phyloP scores from a whole-genome alignment of 1,140 invertebrate species.

The Zeugodacus cucurbitae region DNA sequence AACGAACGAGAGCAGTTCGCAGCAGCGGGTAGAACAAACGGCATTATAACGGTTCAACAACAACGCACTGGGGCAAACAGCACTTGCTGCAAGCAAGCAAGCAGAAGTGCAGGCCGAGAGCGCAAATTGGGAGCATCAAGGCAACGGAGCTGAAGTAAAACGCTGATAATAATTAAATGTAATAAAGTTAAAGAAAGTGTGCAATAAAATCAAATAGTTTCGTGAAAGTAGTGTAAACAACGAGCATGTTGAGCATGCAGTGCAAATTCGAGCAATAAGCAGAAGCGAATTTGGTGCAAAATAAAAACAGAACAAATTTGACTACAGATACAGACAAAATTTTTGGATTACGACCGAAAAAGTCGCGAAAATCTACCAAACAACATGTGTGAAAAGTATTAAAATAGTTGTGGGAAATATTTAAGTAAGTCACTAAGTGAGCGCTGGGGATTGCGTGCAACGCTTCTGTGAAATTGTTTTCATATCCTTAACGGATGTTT shows the following conservation, averaged over 20 bases:
- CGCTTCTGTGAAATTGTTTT: background rate
- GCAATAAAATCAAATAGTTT: background rate
- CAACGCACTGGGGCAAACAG: slow-evolving; percentile 28
- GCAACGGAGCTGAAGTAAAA: slow-evolving; percentile 1
- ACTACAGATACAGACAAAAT: slow-evolving; percentile 13
- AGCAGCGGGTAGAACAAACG: background rate
- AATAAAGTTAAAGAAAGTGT: background rate
- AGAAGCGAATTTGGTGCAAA: background rate
- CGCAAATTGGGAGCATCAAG: background rate
- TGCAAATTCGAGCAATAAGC: background rate
- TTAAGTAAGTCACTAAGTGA: no score
- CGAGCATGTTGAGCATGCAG: background rate
- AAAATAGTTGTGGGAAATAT: background rate
- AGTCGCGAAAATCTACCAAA: background rate
- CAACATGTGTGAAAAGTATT: background rate
- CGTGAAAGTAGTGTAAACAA: background rate
- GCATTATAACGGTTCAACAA: background rate
- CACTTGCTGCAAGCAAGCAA: slow-evolving; percentile 31
- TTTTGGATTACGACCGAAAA: background rate
- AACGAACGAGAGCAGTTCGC: slow-evolving; percentile 41
- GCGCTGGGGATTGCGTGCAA: background rate
- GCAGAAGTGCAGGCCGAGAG: slow-evolving; percentile 27
- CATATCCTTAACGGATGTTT: background rate
- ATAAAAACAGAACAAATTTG: background rate
- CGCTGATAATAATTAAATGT: background rate